phyloP scores from a whole-genome alignment of 1,140 invertebrate genomes.

The Brachionus koreanus region DNA sequence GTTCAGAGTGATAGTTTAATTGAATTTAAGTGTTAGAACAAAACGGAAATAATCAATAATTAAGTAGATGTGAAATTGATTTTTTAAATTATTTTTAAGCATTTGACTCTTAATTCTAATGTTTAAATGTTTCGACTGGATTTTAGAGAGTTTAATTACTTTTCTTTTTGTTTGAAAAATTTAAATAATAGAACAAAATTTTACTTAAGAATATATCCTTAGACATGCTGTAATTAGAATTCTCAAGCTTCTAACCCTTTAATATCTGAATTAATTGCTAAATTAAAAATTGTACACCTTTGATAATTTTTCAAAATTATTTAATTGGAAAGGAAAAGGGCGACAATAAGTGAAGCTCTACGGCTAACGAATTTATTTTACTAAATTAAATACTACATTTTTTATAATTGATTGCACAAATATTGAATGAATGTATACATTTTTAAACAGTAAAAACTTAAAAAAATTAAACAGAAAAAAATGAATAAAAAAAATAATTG shows the following conservation, averaged over 20 bases:
- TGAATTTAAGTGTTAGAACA: background rate
- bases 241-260: background rate
- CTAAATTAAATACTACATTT: no score
- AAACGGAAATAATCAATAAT: background rate
- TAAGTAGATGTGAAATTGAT: background rate
- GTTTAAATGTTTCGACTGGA: background rate
- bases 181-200: no score
- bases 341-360: no score
- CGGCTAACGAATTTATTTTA: no score
- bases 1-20: background rate
- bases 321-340: no score
- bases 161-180: background rate
- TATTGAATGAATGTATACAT: no score
- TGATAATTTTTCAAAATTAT: no score
- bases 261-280: background rate
- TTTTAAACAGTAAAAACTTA: no score
- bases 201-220: background rate
- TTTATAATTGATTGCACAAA: no score
- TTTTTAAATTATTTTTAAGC: background rate
- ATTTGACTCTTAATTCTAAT: background rate
- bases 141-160: background rate
- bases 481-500: no score
- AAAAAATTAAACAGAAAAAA: no score
- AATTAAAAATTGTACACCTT: background rate
- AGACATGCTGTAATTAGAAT: background rate